A percentile compares a stretch with the other conserved stretches of the same genome.
These are phyloP conservation scores for Heliopora coerulea DNA, from an alignment of 92 coral and sea anemone species.

Conservation along the genomic window DNA sequence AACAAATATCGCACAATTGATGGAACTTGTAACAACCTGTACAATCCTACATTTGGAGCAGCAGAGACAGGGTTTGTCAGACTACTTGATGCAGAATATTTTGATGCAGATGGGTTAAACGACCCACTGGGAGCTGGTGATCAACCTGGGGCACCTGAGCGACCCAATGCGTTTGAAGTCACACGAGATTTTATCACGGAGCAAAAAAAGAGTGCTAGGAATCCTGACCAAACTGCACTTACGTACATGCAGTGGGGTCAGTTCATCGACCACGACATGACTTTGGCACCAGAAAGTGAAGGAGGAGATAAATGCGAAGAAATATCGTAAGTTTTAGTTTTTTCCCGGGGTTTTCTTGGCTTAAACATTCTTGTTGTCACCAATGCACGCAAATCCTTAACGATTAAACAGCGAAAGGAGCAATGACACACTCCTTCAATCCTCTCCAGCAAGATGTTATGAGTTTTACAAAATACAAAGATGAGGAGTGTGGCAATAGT, in stretches of 20 bases:
- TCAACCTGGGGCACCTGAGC: constrained; percentile 6
- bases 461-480: too few species aligned
- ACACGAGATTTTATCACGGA: constrained; percentile 18
- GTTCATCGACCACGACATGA: constrained; percentile 15
- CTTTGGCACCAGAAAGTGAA: constrained; percentile 15
- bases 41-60: constrained; percentile 10
- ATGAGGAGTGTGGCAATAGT: too few species aligned
- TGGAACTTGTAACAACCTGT: constrained; percentile 28
- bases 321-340: not conserved
- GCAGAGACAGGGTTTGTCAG: not conserved
- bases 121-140: constrained; percentile 8
- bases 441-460: too few species aligned
- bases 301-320: constrained; percentile 14
- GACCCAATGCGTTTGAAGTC: constrained; percentile 13
- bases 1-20: constrained; percentile 27
- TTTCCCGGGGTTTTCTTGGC: not conserved
- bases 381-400: not conserved
- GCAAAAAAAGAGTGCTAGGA: not conserved
- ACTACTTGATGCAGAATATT: constrained; percentile 6
- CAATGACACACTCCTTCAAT: too few species aligned
- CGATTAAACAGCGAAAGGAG: not conserved
- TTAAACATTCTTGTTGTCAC: not conserved
- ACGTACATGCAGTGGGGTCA: constrained; percentile 35
- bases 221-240: not conserved
- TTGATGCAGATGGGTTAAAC: constrained; percentile 11